Percentiles rank a stretch among this genome's conserved stretches.
phyloP scores from a whole-genome alignment of 2,888 invertebrate genomes.

The Tryphoninae sp. region DNA sequence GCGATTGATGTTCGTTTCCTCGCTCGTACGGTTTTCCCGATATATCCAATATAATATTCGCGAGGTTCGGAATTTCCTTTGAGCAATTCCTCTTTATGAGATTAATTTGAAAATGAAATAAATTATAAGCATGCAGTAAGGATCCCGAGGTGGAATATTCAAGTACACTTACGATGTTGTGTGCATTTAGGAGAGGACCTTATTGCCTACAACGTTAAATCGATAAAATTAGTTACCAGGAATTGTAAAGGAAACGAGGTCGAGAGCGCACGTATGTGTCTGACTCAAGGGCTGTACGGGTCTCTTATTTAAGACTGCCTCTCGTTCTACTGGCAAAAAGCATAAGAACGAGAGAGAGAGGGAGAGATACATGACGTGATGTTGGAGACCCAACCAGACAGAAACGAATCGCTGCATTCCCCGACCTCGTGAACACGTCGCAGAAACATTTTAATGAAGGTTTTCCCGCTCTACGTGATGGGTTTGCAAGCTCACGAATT shows the following conservation, averaged over 20 bases:
- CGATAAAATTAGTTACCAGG: conserved; percentile 47
- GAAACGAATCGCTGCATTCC: conserved; percentile 51
- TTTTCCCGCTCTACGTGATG: conserved; percentile 7
- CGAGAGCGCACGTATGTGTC: conserved; percentile 43
- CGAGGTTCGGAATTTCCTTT: neutral
- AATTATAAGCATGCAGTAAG: neutral
- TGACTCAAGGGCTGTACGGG: conserved; percentile 25
- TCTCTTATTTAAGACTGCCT: conserved; percentile 39
- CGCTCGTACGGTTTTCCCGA: too few species aligned
- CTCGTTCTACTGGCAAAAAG: conserved; percentile 12
- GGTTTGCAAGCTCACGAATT: conserved; percentile 16
- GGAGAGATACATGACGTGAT: neutral
- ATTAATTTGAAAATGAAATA: neutral
- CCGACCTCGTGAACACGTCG: conserved; percentile 46
- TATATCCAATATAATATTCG: neutral
- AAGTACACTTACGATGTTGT: neutral
- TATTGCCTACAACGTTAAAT: conserved; percentile 3
- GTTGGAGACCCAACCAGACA: conserved; percentile 29
- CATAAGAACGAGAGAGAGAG: conserved; percentile 1
- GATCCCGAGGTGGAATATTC: neutral
- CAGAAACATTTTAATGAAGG: conserved; percentile 52
- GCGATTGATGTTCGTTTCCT: too few species aligned
- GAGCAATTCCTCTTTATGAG: neutral
- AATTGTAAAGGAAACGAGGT: conserved; percentile 46
- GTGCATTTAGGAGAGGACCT: neutral